These are phyloP conservation scores for Drosophila rhopaloa DNA, from an alignment of 1,140 invertebrate species.

Conservation along the genomic window DNA sequence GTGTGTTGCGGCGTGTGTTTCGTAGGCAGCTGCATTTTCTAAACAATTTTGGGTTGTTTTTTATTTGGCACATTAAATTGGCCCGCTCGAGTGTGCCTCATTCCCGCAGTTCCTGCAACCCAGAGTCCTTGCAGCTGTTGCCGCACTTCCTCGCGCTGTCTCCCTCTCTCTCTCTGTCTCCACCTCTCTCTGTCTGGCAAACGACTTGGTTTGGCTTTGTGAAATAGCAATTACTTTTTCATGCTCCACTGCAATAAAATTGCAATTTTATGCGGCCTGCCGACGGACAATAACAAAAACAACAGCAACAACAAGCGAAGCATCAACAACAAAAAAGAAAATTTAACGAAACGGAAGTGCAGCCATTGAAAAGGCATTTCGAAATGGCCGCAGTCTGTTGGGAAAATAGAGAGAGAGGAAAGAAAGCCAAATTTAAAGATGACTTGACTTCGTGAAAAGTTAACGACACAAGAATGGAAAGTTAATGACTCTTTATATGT, in stretches of 20 bases:
- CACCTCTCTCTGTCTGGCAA: constrained; percentile 18
- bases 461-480: constrained; percentile 47
- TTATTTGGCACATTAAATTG: constrained; percentile 76
- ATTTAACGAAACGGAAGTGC: constrained; percentile 57
- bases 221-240: constrained; percentile 83
- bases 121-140: constrained; percentile 63
- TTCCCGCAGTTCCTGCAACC: constrained; percentile 8
- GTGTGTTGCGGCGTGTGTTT: constrained; percentile 36
- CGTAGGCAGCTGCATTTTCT: constrained; percentile 64
- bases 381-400: constrained; percentile 63
- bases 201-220: constrained; percentile 57
- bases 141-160: constrained; percentile 19
- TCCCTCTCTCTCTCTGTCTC: constrained; percentile 4
- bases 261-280: constrained; percentile 82
- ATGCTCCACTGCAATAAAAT: constrained; percentile 83
- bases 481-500: constrained; percentile 44
- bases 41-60: constrained; percentile 70
- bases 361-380: constrained; percentile 81
- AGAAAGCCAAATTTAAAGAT: constrained; percentile 30
- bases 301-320: constrained; percentile 19
- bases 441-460: constrained; percentile 34
- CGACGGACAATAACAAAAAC: constrained; percentile 65
- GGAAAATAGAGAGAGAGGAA: neutral
- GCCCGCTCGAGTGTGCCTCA: constrained; percentile 25
- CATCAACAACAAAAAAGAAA: constrained; percentile 17